Percentiles rank a stretch among this genome's conserved stretches.
Evolutionary conservation across 2,888 invertebrate species (phyloP).

Genomic region (Lucinisca nassula): DNA sequence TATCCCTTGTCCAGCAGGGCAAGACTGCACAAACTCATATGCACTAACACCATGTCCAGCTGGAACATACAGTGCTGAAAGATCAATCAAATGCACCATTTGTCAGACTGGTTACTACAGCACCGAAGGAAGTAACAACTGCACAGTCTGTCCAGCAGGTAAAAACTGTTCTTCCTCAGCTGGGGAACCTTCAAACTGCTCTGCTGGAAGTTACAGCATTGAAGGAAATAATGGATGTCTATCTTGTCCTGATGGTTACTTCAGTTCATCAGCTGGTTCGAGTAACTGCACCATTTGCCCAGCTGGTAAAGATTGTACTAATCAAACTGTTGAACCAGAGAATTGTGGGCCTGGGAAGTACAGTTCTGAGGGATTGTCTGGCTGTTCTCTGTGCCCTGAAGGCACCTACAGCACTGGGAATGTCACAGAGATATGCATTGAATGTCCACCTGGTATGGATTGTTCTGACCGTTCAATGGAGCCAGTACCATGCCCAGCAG

Average conservation of each 20-base stretch:
- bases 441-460: constrained; percentile 46
- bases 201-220: constrained; percentile 65
- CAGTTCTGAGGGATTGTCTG: not conserved
- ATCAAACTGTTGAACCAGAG: constrained; percentile 1
- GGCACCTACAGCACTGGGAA: not conserved
- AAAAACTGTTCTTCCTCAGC: constrained; percentile 46
- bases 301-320: constrained; percentile 43
- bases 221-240: not conserved
- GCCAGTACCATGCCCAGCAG: constrained; percentile 40
- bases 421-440: constrained; percentile 69
- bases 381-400: not conserved
- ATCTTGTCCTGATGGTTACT: constrained; percentile 42
- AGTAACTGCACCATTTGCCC: constrained; percentile 52
- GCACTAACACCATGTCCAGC: constrained; percentile 55
- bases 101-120: constrained; percentile 51
- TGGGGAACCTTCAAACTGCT: not conserved
- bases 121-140: constrained; percentile 60
- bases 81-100: constrained; percentile 27
- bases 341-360: constrained; percentile 26
- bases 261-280: constrained; percentile 55
- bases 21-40: not conserved
- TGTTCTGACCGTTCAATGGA: constrained; percentile 20
- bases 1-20: constrained; percentile 55
- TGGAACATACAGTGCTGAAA: constrained; percentile 70
- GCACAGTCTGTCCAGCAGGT: constrained; percentile 72